Percentiles rank a stretch among this genome's conserved stretches.
Conservation (phyloP, 2,113 vertebrate genomes). For the Eurypyga helias region DNA sequence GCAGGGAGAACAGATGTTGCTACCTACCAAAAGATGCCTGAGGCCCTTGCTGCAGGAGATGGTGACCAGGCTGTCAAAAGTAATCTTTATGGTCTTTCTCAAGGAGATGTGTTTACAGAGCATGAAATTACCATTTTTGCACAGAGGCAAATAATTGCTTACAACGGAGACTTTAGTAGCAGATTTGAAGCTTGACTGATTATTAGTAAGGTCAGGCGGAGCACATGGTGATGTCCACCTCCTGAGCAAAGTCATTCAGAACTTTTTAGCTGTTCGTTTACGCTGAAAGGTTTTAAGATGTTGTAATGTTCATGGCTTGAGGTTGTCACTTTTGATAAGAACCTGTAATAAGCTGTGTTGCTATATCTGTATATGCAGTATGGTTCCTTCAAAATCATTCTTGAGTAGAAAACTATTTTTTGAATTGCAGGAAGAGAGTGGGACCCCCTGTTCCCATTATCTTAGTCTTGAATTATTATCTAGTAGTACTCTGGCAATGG, state of each 20-base stretch:
- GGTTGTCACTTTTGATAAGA: not conserved
- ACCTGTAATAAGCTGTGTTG: not conserved
- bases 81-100: slow-evolving; percentile 70
- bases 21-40: not conserved
- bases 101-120: slow-evolving; percentile 79
- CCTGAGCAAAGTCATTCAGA: slow-evolving; percentile 25
- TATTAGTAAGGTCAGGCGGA: slow-evolving; percentile 71
- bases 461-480: not conserved
- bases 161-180: slow-evolving; percentile 54
- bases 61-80: slow-evolving; percentile 63
- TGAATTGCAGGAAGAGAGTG: not conserved
- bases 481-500: not conserved
- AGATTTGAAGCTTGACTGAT: slow-evolving; percentile 65
- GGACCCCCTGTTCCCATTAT: not conserved
- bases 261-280: not conserved
- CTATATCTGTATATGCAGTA: not conserved
- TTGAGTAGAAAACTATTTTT: not conserved
- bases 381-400: not conserved
- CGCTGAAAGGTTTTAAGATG: not conserved
- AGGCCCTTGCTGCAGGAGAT: slow-evolving; percentile 48
- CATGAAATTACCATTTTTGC: slow-evolving; percentile 82
- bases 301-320: not conserved
- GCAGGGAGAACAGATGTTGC: slow-evolving; percentile 13
- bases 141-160: slow-evolving; percentile 76
- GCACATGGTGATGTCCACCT: slow-evolving; percentile 9